phyloP scores from a whole-genome alignment of 1,140 invertebrate species.

The Drosophila willistoni region DNA sequence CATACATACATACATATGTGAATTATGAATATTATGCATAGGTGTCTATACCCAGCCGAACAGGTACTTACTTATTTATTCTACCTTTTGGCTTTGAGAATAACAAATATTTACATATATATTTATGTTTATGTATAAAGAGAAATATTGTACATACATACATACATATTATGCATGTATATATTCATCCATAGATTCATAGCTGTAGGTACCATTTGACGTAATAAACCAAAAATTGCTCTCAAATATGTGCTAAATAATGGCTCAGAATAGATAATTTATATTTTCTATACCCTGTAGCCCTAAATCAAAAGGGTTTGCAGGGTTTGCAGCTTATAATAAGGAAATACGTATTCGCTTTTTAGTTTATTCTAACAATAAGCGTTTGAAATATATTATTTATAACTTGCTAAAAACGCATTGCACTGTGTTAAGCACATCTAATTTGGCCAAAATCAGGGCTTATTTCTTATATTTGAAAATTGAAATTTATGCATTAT shows the following conservation, averaged over 20 bases:
- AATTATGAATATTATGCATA: slow-evolving; percentile 4
- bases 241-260: slow-evolving; percentile 39
- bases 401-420: too few species aligned
- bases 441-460: too few species aligned
- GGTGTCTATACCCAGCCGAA: slow-evolving; percentile 12
- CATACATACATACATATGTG: slow-evolving; percentile 3
- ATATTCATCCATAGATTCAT: slow-evolving; percentile 2
- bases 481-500: too few species aligned
- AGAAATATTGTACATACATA: neutral
- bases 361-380: too few species aligned
- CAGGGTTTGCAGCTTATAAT: too few species aligned
- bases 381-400: too few species aligned
- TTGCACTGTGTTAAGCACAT: too few species aligned
- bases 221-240: slow-evolving; percentile 38
- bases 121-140: neutral
- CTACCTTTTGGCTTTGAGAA: slow-evolving; percentile 20
- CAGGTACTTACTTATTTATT: slow-evolving; percentile 3
- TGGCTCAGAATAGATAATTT: slow-evolving; percentile 16
- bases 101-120: slow-evolving; percentile 27
- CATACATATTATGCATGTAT: too few species aligned
- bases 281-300: neutral
- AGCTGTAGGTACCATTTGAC: slow-evolving; percentile 22
- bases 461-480: too few species aligned
- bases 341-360: too few species aligned
- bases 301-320: too few species aligned